These are phyloP conservation scores for Chaetodon trifascialis DNA, from an alignment of 2,113 vertebrate genomes.

Conservation along the genomic window DNA sequence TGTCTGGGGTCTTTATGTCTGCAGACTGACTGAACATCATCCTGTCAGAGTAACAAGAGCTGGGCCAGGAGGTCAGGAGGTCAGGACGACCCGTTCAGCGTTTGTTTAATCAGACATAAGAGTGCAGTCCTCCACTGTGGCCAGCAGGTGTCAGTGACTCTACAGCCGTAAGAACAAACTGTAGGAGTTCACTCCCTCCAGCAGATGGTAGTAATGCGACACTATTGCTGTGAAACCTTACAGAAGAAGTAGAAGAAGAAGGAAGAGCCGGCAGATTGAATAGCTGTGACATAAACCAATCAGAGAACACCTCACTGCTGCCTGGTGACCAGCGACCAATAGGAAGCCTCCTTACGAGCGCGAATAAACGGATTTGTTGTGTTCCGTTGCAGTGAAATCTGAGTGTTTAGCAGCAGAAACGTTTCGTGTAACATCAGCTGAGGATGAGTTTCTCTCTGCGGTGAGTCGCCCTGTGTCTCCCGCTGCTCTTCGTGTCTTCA, in stretches of 20 bases:
- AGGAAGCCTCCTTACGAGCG: constrained; percentile 29
- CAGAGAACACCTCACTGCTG: constrained; percentile 43
- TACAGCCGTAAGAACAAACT: neutral
- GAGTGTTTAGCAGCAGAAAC: neutral
- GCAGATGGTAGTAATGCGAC: too few species aligned
- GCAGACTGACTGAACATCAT: too few species aligned
- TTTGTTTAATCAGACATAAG: neutral
- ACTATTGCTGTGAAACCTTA: neutral
- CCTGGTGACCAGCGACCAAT: constrained; percentile 65
- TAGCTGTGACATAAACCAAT: constrained; percentile 36
- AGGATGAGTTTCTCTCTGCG: constrained; percentile 79
- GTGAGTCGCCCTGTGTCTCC: constrained; percentile 41
- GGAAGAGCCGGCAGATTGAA: too few species aligned
- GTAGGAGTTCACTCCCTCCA: too few species aligned
- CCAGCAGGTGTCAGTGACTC: neutral
- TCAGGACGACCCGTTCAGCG: too few species aligned
- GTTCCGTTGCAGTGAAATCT: too few species aligned
- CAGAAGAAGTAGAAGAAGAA: neutral
- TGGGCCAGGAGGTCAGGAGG: neutral
- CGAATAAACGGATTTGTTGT: constrained; percentile 53
- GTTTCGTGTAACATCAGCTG: neutral
- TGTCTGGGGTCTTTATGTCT: neutral
- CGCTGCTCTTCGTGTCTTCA: accelerated
- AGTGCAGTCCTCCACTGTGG: neutral
- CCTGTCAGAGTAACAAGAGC: neutral